These are phyloP conservation scores for Pristionchus japonicus DNA, from an alignment of 2,888 invertebrate species.

Conservation along the genomic window DNA sequence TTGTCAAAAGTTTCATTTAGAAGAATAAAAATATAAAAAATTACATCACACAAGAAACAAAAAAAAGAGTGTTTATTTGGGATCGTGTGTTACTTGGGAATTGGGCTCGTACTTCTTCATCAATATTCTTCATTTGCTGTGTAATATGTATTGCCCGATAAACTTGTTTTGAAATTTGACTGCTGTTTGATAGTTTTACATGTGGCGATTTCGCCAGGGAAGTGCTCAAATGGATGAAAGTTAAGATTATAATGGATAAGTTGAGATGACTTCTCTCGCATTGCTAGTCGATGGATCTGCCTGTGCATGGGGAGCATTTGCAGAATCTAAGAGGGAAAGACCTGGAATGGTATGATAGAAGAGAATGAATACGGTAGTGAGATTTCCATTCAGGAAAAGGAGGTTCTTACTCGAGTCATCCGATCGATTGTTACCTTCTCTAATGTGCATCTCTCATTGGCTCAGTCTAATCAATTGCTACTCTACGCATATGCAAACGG, in stretches of 20 bases:
- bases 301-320: constrained; percentile 46
- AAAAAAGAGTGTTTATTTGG: not conserved
- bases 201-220: constrained; percentile 21
- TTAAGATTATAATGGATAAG: not conserved
- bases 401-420: not conserved
- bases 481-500: constrained; percentile 17
- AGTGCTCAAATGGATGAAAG: not conserved
- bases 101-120: not conserved
- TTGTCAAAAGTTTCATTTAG: not conserved
- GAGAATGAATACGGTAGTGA: not conserved
- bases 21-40: constrained; percentile 18
- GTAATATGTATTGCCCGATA: not conserved
- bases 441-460: constrained; percentile 40
- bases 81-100: not conserved
- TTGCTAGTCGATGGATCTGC: constrained; percentile 30
- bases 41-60: not conserved
- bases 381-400: not conserved
- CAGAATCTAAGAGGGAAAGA: not conserved
- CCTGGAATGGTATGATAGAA: constrained; percentile 6
- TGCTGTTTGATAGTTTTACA: not conserved
- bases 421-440: constrained; percentile 15
- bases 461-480: constrained; percentile 30
- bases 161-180: not conserved
- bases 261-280: constrained; percentile 40
- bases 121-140: not conserved